Evolutionary conservation across 2,888 invertebrate genomes (phyloP), one percentile per base, ranked within the genome.

Genomic region (Chloroclysta siterata): DNA sequence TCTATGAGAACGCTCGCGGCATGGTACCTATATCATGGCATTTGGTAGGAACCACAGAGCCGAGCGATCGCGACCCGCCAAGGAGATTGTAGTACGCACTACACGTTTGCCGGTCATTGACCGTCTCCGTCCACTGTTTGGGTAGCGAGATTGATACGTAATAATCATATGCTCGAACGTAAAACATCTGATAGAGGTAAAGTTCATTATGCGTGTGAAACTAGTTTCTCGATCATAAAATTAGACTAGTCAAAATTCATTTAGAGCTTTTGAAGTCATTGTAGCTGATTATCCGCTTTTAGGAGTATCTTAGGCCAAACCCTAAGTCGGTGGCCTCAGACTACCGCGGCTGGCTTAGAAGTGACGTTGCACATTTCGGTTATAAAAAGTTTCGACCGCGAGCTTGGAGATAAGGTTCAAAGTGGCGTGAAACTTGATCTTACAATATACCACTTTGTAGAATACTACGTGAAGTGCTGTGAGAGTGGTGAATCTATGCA

Each of bases 351-450:
- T 84, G n/a, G 85, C 82, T 83, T 79, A 82, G 77, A 67, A 73
- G 80, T 88, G 88, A 89, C 87, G 88, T 85, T 78, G 84, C 81
- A 81, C 77, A 76, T 79, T 80, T 79, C 67, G 73, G 70, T 69
- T 65, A 77, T 65, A 69, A 75, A 78, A 77, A 76, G 75, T 72
- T 71, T 70, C 74, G 75, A 74, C 70, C 70, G 76, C 73, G 72
- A 78, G 66, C 72, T 63, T 68, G 68, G 70, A 59, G 53, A 69
- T 69, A 74, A 69, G 66, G 73, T 70, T 63, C 63, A 75, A 66
- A 66, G 48, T 73, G 57, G 66, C 53, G 42, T 63, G 57, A 57
- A 65, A 58, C 42, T 54, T 22, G 59, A 28, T 33, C 63, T 65
- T 65, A 58, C 60, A 64, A 65, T 33, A 68, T 69, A 69, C 57